These are phyloP conservation scores for Pelobates cultripes DNA, from an alignment of 2,797 vertebrate genomes.

Conservation along the genomic window DNA sequence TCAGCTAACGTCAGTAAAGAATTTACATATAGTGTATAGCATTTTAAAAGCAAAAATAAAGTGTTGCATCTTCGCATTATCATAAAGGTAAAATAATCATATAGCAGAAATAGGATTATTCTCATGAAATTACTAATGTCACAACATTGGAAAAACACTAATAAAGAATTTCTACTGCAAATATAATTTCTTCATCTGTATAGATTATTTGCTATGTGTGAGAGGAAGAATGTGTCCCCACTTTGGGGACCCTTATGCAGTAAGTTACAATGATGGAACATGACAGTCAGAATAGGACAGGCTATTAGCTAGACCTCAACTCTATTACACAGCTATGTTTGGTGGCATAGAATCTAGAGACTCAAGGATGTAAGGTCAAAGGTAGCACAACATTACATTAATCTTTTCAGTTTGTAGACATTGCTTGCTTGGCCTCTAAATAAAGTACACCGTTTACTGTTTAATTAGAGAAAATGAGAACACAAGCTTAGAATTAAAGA, in stretches of 20 bases:
- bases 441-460: conserved; percentile 66
- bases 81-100: too few species aligned
- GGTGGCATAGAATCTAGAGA: conserved; percentile 83
- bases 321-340: conserved; percentile 83
- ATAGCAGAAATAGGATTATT: too few species aligned
- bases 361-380: conserved; percentile 85
- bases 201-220: conserved; percentile 15
- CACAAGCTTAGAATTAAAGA: conserved; percentile 40
- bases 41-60: too few species aligned
- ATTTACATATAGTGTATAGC: too few species aligned
- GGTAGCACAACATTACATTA: conserved; percentile 88
- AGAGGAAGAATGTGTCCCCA: conserved; percentile 69
- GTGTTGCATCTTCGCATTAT: too few species aligned
- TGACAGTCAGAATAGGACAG: conserved; percentile 86
- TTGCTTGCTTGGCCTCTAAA: conserved; percentile 69
- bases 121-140: too few species aligned
- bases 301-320: conserved; percentile 83
- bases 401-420: conserved; percentile 78
- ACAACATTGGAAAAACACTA: too few species aligned
- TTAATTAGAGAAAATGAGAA: conserved; percentile 74
- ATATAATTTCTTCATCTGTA: conserved; percentile 21
- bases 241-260: conserved; percentile 79
- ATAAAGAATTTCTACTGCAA: background rate
- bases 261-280: conserved; percentile 87
- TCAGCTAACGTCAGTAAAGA: too few species aligned